Evolutionary conservation across 2,888 invertebrate genomes (phyloP), one percentile per base, ranked within the genome.

Genomic region (Cryptocheilus praepositus): DNA sequence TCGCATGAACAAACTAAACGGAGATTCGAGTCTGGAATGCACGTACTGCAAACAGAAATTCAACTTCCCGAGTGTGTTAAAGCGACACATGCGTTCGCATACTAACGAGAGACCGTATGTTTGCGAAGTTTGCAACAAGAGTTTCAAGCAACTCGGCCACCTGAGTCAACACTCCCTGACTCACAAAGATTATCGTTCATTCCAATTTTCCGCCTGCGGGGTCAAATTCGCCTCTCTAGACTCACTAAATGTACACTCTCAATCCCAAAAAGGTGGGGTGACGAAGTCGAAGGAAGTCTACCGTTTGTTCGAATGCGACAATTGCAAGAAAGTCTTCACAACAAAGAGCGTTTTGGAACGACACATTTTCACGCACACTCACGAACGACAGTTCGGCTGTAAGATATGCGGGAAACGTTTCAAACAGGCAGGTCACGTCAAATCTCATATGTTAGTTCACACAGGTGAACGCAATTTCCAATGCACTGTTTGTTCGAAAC

Each of bases 381-480:
- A 88, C 58, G 88, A 89, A 0, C 74, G 88, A 0, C 86, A 89
- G 0, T 81, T 90, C 7, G 85, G 85, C 3, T 91, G 91, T 62
- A 86, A 88, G 16, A 89, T 90, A 0, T 91, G 91, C 67, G 89
- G 89, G 0, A 90, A 89, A 67, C 86, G 84, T 0, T 91, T 90
- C 73, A 88, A 89, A 43, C 90, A 90, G 65, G 90, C 90, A 46
- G 89, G 90, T 22, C 89, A 90, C 49, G 90, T 89, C 1, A 70
- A 86, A 5, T 81, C 83, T 0, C 91, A 91, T 67, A 83, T 90
- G 80, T 76, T 91, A 0, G 88, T 89, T 8, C 91, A 92, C 22
- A 89, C 89, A 0, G 91, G 91, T 0, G 91, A 91, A 63, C 87
- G 90, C 4, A 91, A 90, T 63, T 90, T 89, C 54, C 89, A 90